Percentiles rank a stretch among this genome's conserved stretches.
Evolutionary conservation across 2,888 invertebrate genomes (phyloP).

Genomic region (Agonum fuliginosum): DNA sequence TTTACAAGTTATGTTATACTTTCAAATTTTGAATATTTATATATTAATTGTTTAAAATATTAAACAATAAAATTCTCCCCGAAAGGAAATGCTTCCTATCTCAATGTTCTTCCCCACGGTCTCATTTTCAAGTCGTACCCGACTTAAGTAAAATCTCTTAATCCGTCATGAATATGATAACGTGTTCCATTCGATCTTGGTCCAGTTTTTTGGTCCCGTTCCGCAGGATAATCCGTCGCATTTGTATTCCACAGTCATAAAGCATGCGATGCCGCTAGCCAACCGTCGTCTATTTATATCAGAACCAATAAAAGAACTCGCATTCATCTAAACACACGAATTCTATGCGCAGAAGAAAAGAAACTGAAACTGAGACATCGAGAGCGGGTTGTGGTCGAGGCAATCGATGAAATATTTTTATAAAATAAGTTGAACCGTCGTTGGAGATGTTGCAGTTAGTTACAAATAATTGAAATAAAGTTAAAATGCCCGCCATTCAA

Average conservation of each 20-base stretch:
- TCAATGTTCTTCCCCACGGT: too few species aligned
- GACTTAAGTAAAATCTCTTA: conserved; percentile 31
- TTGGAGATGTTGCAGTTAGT: too few species aligned
- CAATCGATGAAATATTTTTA: too few species aligned
- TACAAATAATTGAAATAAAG: too few species aligned
- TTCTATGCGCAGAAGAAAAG: not conserved
- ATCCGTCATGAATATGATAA: conserved; percentile 53
- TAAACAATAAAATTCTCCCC: not conserved
- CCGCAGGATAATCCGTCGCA: conserved; percentile 41
- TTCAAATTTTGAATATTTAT: too few species aligned
- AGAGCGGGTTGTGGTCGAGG: too few species aligned
- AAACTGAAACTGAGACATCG: not conserved
- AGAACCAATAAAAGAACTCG: conserved; percentile 40
- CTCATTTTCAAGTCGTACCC: not conserved
- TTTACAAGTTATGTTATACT: too few species aligned
- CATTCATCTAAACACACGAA: conserved; percentile 29
- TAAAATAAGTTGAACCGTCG: too few species aligned
- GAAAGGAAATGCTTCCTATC: too few species aligned
- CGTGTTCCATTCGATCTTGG: conserved; percentile 37
- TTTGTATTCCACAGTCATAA: conserved; percentile 48
- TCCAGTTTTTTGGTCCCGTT: not conserved
- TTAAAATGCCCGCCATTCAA: too few species aligned
- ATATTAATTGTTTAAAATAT: too few species aligned
- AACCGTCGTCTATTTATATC: conserved; percentile 50
- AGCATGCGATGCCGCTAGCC: too few species aligned